These are phyloP conservation scores for Ictalurus furcatus DNA, from an alignment of 2,113 vertebrate genomes.

Conservation along the genomic window DNA sequence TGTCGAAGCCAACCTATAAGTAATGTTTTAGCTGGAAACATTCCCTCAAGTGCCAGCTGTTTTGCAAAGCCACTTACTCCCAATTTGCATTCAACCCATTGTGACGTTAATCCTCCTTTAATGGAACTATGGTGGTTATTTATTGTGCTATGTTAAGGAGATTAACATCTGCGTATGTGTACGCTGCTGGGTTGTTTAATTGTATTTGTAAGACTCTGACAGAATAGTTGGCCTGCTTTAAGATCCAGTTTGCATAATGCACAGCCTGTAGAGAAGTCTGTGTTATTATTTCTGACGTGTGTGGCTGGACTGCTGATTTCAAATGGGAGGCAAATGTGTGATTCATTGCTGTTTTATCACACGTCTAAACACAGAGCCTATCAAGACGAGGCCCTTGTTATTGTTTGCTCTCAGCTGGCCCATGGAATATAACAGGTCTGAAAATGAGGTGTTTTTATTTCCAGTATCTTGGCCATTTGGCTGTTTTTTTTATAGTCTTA, in stretches of 20 bases:
- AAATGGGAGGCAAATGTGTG: slow-evolving; percentile 50
- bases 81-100: slow-evolving; percentile 2
- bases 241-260: slow-evolving; percentile 26
- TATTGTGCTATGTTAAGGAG: slow-evolving; percentile 60
- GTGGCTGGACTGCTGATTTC: slow-evolving; percentile 53
- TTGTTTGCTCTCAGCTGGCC: slow-evolving; percentile 48
- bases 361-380: slow-evolving; percentile 49
- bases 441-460: slow-evolving; percentile 22
- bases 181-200: slow-evolving; percentile 59
- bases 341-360: slow-evolving; percentile 60
- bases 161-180: slow-evolving; percentile 60
- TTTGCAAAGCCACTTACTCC: slow-evolving; percentile 6
- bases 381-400: slow-evolving; percentile 53
- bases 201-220: slow-evolving; percentile 56
- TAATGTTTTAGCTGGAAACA: slow-evolving; percentile 1
- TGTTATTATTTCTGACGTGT: slow-evolving; percentile 66
- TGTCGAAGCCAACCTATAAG: neutral
- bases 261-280: neutral
- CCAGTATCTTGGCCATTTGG: neutral
- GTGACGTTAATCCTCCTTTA: slow-evolving; percentile 12
- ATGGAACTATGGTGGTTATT: slow-evolving; percentile 52
- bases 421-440: slow-evolving; percentile 21
- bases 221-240: slow-evolving; percentile 26
- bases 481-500: neutral
- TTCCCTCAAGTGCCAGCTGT: slow-evolving; percentile 13